Evolutionary conservation across 1,140 invertebrate species (phyloP).

Genomic region (Euwallacea fornicatus): DNA sequence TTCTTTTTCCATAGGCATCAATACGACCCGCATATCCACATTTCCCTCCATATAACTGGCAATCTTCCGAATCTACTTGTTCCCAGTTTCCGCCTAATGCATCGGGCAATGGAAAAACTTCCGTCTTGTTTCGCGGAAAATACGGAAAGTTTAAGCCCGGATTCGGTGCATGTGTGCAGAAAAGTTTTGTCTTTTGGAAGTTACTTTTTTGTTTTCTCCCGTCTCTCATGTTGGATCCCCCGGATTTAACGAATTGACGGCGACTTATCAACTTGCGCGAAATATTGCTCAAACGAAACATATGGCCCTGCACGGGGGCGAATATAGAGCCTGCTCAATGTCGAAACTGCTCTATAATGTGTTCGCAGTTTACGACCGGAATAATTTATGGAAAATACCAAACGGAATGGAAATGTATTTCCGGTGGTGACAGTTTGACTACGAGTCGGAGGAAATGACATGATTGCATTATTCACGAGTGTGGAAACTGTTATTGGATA

Average conservation of each 20-base stretch:
- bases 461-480: not conserved
- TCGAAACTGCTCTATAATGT: conserved; percentile 17
- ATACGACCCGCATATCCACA: no score
- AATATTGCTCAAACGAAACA: not conserved
- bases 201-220: conserved; percentile 15
- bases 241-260: conserved; percentile 25
- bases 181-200: conserved; percentile 39
- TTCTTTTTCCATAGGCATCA: no score
- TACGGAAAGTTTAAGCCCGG: conserved; percentile 34
- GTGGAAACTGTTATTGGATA: not conserved
- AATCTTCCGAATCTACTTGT: conserved; percentile 29
- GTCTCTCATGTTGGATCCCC: not conserved
- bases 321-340: conserved; percentile 6
- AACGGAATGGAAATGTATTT: conserved; percentile 13
- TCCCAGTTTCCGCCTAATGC: conserved; percentile 32
- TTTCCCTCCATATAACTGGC: conserved; percentile 19
- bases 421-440: conserved; percentile 4
- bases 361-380: conserved; percentile 4
- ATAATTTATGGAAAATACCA: conserved; percentile 18
- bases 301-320: conserved; percentile 4
- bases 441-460: not conserved
- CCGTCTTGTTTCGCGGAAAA: conserved; percentile 31
- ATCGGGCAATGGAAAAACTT: conserved; percentile 37
- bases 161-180: conserved; percentile 40
- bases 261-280: conserved; percentile 30